Conservation (phyloP, 2,888 invertebrate genomes). For the Caenorhabditis drosophilae region DNA sequence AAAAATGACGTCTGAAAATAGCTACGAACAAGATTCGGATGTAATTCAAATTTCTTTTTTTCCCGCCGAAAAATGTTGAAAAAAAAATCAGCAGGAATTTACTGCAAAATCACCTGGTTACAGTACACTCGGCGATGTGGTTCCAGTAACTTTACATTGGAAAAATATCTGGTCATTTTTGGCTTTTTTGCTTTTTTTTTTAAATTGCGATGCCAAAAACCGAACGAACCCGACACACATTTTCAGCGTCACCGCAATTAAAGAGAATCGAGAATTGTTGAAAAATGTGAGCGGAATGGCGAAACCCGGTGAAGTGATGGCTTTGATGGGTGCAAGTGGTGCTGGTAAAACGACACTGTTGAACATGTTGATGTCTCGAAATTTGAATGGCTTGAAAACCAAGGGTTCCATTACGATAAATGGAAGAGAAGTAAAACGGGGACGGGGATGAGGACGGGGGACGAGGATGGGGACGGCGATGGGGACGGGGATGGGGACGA, state of each 20-base stretch:
- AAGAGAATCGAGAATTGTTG: conserved; percentile 23
- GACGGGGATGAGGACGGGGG: no score
- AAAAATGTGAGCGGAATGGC: conserved; percentile 29
- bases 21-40: no score
- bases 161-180: conserved; percentile 18
- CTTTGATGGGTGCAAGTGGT: conserved; percentile 73
- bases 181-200: not conserved
- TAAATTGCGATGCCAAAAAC: not conserved
- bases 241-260: conserved; percentile 21
- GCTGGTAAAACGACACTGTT: conserved; percentile 92
- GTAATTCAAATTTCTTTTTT: no score
- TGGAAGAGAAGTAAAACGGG: conserved; percentile 33
- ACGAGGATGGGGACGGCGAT: no score
- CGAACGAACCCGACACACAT: no score
- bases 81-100: not conserved
- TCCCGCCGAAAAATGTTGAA: no score
- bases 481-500: no score
- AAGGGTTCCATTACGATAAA: conserved; percentile 61
- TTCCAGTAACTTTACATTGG: conserved; percentile 34
- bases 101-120: conserved; percentile 13
- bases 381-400: conserved; percentile 58
- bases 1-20: no score
- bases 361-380: conserved; percentile 78
- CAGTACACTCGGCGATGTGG: conserved; percentile 21
- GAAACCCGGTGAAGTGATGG: conserved; percentile 26